Base-by-base conservation (phyloP, 2,797 vertebrate genomes). In the Adrianichthys oophorus region DNA sequence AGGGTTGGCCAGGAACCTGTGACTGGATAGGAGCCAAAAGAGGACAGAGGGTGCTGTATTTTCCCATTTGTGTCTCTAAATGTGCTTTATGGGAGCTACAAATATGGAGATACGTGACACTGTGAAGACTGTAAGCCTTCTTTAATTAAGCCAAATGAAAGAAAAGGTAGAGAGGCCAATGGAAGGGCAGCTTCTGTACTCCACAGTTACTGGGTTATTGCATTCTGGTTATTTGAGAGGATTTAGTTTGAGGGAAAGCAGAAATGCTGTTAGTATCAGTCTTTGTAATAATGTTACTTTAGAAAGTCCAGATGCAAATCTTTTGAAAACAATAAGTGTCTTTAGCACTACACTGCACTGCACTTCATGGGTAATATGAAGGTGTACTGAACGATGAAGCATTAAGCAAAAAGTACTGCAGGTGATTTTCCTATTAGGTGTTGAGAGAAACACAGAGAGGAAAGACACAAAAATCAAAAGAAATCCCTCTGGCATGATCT, bases 281-380 rank as follows among this genome's bases (percentile, higher is more conserved):
- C 5, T 7, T 6, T 26, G 5, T 26, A 26, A 26, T 26, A 26
- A 26, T 5, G 26, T 26, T 5, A 26, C 24, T 26, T 6, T 26
- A 72, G 72, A 56, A 21, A n/a, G 52, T 23, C 10, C 7, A 18
- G 64, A 62, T 62, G 80, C 80, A 72, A 71, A 3, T 4, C 66
- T 68, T 72, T 72, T 73, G 57, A 62, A 74, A 77, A 83, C 75
- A 85, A 79, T 74, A 84, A 80, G 80, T 66, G 75, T 62, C 73
- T 54, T 47, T 15, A 53, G 59, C 72, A 59, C 49, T 23, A 1
- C 37, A 19, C 19, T 2, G 19, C 41, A 8, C 14, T 5, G 65
- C 48, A 59, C 55, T 17, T 7, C 18, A 13, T 60, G 64, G 62
- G 64, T 73, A 56, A 84, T 80, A 85, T 83, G 71, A 56, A 49